Base-by-base conservation (phyloP, 2,888 invertebrate species). In the Aromia moschata region DNA sequence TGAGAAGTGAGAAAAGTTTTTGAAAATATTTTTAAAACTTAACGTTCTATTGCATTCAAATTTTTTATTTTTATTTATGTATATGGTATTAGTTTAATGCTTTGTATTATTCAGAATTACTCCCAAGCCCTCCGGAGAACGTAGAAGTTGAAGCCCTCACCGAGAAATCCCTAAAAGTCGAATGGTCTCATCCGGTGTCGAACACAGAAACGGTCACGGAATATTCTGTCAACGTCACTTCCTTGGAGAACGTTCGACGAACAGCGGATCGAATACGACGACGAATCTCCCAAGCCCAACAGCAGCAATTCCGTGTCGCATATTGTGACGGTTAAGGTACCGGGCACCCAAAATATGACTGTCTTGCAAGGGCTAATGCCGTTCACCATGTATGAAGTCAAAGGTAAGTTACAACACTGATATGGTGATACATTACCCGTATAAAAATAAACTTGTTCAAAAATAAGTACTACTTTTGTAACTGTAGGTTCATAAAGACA, bases 321-420 rank as follows among this genome's bases (percentile, higher is more conserved):
- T n/a, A 57, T 43, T 12, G 51, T 64, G 3, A 44, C 44, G 2
- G 60, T 82, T 49, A 85, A 83, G 72, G 89, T 91, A 0, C 83
- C 84, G 1, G 83, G 83, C 2, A 86, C 85, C 63, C 84, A 84
- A 68, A 88, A 85, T 1, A 83, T 80, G 49, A 81, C 88, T 0
- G 78, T 86, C 0, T 74, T 92, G 1, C 86, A 85, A 68, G 85
- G 89, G 73, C 81, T 93, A 30, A 82, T 84, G 9, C 90, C 93
- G 0, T 89, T 90, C 73, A 92, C 92, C 0, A 93, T 93, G 93
- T 93, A 93, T 76, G 91, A 93, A 73, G 84, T 93, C 3, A 85
- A 36, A 52, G 67, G 67, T 67, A 52, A 43, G 45, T n/a, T n/a
- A n/a, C n/a, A n/a, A n/a, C n/a, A n/a, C n/a, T n/a, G n/a, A n/a